Evolutionary conservation across 1,140 invertebrate genomes (phyloP).

Genomic region (Akabosia matsudoensis): DNA sequence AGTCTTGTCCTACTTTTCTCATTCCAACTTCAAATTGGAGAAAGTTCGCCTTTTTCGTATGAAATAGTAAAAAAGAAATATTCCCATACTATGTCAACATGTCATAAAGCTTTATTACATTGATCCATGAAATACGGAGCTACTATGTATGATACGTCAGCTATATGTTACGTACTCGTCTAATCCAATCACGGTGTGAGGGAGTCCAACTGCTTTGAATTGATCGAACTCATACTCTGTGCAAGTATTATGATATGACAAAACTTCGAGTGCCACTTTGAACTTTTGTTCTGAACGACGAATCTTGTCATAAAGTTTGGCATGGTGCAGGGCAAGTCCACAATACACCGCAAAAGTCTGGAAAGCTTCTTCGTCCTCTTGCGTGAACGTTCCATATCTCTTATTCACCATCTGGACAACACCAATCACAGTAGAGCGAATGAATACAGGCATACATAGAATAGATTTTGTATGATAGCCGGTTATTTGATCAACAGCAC

Average conservation of each 20-base stretch:
- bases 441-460: slow-evolving; percentile 81
- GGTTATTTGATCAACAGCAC: slow-evolving; percentile 69
- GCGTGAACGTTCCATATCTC: slow-evolving; percentile 41
- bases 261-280: slow-evolving; percentile 72
- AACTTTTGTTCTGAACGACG: slow-evolving; percentile 78
- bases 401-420: slow-evolving; percentile 87
- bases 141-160: neutral
- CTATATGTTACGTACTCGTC: slow-evolving; percentile 54
- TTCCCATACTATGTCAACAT: too few relatives aligned
- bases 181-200: slow-evolving; percentile 51
- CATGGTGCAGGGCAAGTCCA: slow-evolving; percentile 77
- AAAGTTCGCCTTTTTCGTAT: too few relatives aligned
- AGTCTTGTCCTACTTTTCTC: too few relatives aligned
- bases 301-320: slow-evolving; percentile 80
- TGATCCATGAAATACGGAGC: too few relatives aligned
- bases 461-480: slow-evolving; percentile 73
- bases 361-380: slow-evolving; percentile 75
- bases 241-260: slow-evolving; percentile 74
- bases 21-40: too few relatives aligned
- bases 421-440: slow-evolving; percentile 69
- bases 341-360: slow-evolving; percentile 81
- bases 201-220: slow-evolving; percentile 53
- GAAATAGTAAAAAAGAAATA: too few relatives aligned
- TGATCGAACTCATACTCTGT: slow-evolving; percentile 64
- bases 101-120: too few relatives aligned